Conservation (phyloP, 1,140 invertebrate genomes). For the Leptonema lineaticorne region DNA sequence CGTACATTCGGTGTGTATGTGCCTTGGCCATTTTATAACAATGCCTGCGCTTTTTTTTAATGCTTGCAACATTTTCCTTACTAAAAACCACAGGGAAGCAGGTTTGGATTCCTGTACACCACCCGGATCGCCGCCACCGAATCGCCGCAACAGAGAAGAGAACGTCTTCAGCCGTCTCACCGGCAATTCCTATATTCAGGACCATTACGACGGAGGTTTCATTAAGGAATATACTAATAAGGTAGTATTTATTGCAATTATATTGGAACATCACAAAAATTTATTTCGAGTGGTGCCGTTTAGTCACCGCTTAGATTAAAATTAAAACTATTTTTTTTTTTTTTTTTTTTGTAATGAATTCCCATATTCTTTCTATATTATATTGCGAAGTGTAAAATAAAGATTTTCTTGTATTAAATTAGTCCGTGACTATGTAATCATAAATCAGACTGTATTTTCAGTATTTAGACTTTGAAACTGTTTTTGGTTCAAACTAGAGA, state of each 20-base stretch:
- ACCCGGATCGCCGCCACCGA: constrained; percentile 66
- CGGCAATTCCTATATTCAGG: constrained; percentile 56
- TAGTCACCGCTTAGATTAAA: background rate
- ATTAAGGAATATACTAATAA: constrained; percentile 66
- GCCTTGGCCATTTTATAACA: constrained; percentile 35
- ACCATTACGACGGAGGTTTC: constrained; percentile 62
- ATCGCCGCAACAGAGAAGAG: constrained; percentile 66
- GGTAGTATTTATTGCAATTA: too few species aligned
- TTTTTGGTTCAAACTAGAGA: too few species aligned
- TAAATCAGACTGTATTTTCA: too few species aligned
- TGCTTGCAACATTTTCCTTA: constrained; percentile 41
- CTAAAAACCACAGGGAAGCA: constrained; percentile 44
- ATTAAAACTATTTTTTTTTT: too few species aligned
- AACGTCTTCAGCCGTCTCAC: constrained; percentile 81
- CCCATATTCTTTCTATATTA: too few species aligned
- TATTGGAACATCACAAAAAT: too few species aligned
- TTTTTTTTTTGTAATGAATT: background rate
- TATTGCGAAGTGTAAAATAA: too few species aligned
- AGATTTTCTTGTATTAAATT: too few species aligned
- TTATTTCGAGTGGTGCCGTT: too few species aligned
- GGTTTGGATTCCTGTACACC: constrained; percentile 58
- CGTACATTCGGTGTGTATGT: constrained; percentile 2
- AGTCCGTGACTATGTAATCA: too few species aligned
- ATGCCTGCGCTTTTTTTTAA: constrained; percentile 42
- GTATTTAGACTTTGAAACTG: too few species aligned